Evolutionary conservation across 2,113 vertebrate genomes (phyloP), one percentile per base, ranked within the genome.

Genomic region (Nycticorax nycticorax): DNA sequence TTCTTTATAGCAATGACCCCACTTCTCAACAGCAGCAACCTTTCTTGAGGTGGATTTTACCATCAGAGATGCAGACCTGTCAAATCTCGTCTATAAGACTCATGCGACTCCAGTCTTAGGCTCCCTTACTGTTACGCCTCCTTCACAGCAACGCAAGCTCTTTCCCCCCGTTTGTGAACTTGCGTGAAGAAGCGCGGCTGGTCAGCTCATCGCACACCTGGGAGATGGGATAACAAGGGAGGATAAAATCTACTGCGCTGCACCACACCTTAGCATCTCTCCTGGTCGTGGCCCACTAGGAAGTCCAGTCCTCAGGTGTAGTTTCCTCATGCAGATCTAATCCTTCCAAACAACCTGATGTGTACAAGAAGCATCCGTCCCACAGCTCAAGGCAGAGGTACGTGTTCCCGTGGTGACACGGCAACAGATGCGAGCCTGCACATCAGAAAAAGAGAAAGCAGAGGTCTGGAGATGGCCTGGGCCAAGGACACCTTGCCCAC

Each of bases 401-500:
- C 1, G 1, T 3, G 37, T 4, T 75, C 59, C 27, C 1, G 0
- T 21, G 33, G 0, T 21, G 33, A 39, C 35, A 33, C 3, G 11
- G 24, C 23, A 43, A 73, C 37, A 62, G 50, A 6, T 10, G 37
- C 43, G n/a, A 67, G 11, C 7, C 50, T 37, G 20, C 6, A 23
- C 15, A 37, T 14, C 28, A 75, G 27, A 74, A 48, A 30, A 48
- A n/a, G 21, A 78, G 32, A 75, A 87, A 71, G 6, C 3, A 78
- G 28, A 75, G 3, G 28, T 48, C 9, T 92, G 57, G 59, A 48
- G 64, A 30, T 19, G 5, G 2, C 41, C 17, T 55, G n/a, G 33
- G 24, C 10, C 14, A 67, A 66, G 33, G 24, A 24, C 8, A 12
- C 4, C 17, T 55, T 91, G 56, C 6, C 19, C 35, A 59, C 3